Base-by-base conservation (phyloP, 2,113 vertebrate genomes). In the Lasiurus borealis region DNA sequence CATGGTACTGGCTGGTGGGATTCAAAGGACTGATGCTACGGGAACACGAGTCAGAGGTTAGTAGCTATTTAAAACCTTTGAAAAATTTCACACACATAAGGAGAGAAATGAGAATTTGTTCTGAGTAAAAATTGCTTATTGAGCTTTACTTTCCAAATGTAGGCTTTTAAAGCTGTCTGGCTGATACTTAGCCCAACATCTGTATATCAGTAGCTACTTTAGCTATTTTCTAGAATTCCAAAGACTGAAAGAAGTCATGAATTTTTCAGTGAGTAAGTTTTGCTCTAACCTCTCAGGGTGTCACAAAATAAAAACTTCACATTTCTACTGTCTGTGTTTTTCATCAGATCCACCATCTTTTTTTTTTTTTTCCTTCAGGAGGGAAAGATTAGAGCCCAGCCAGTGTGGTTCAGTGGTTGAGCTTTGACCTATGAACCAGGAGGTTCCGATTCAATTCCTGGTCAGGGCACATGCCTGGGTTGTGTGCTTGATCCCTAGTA, bases 1-100 rank as follows among this genome's bases (percentile, higher is more conserved):
- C 54, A 98, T 99, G 99, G 99, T 99, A 69, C 97, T 99, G 93
- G 99, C 99, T 81, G 99, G 99, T 48, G 99, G 99, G 3, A 99
- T 99, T 29, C 99, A 99, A 98, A 99, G 99, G 97, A 98, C 97
- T n/a, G 99, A 99, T 96, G 97, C 98, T n/a, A 98, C 99, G 86
- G 99, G 99, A 96, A 99, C 99, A 89, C 99, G 99, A 90, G 98
- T 99, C 94, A 98, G 99, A 98, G 99, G 99, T 99, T 80, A 96
- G 99, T 98, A 83, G 40, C 88, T 57, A n/a, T 95, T 96, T 50
- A 82, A 36, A 68, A 14, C 19, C 31, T 66, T 21, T 72, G 86
- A 94, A 62, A 81, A 94, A n/a, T 64, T 64, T 71, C 76, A 62
- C 29, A 90, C 15, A 84, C 18, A 40, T 2, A 64, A n/a, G 31